phyloP scores from a whole-genome alignment of 2,113 vertebrate genomes.

The Donacobius atricapilla region DNA sequence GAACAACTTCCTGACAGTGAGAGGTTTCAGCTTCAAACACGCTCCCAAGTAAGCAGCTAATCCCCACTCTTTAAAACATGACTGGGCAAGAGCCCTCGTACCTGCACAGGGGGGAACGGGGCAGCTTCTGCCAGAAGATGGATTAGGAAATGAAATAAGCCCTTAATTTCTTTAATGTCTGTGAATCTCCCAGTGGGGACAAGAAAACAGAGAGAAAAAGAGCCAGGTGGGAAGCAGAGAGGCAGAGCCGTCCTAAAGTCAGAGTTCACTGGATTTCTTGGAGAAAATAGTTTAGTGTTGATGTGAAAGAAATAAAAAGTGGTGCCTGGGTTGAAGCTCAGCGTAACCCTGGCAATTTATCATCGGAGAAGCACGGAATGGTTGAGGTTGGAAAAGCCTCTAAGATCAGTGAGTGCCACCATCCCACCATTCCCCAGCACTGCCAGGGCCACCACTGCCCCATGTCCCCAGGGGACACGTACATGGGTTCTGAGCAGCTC shows the following conservation, averaged over 20 bases:
- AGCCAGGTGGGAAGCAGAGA: neutral
- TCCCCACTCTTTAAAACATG: constrained; percentile 34
- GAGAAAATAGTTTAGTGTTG: neutral
- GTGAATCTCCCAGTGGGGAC: neutral
- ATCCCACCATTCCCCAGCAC: neutral
- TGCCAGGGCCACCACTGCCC: neutral
- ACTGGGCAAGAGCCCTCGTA: constrained; percentile 17
- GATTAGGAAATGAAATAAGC: constrained; percentile 29
- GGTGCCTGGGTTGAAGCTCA: neutral
- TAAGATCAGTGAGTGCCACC: neutral
- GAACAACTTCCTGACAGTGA: constrained; percentile 50
- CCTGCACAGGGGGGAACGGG: neutral
- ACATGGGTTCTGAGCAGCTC: rapidly evolving
- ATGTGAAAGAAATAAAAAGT: neutral
- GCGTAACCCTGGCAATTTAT: neutral
- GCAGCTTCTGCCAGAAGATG: constrained; percentile 13
- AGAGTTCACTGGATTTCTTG: neutral
- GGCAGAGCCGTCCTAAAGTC: neutral
- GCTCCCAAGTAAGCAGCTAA: constrained; percentile 40
- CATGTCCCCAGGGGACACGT: neutral
- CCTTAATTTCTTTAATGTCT: constrained; percentile 25
- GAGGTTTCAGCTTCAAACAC: constrained; percentile 47
- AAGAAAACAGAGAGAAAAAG: neutral
- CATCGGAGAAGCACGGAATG: neutral
- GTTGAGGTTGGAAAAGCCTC: neutral